phyloP scores from a whole-genome alignment of 2,888 invertebrate species.

The Chaetogeoica ovagalla region DNA sequence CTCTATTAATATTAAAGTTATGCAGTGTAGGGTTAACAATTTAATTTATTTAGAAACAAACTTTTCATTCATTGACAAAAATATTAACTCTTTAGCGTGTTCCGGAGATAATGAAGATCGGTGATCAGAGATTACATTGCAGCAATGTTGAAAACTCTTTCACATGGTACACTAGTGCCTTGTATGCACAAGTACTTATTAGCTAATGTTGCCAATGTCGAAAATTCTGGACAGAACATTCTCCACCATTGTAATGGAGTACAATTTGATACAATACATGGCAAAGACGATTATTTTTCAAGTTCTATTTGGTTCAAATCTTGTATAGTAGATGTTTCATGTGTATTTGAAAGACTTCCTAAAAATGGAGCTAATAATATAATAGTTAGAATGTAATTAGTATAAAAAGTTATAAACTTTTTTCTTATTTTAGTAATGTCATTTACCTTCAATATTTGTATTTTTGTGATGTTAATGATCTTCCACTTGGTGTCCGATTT shows the following conservation, averaged over 20 bases:
- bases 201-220: not conserved
- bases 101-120: no score
- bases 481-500: constrained; percentile 1
- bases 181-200: constrained; percentile 10
- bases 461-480: not conserved
- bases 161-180: no score
- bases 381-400: not conserved
- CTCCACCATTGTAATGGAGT: not conserved
- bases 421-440: constrained; percentile 4
- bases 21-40: no score
- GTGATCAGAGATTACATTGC: no score
- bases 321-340: not conserved
- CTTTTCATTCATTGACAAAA: no score
- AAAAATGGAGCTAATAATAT: constrained; percentile 16
- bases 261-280: not conserved
- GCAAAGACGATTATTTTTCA: not conserved
- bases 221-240: not conserved
- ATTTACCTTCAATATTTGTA: not conserved
- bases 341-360: not conserved
- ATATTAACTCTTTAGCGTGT: no score
- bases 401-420: not conserved
- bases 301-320: constrained; percentile 8
- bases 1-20: no score
- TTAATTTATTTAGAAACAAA: no score
- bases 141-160: no score